A percentile compares a stretch with the other conserved stretches of the same genome.
phyloP scores from a whole-genome alignment of 2,113 vertebrate species.

The Fulmarus glacialis region DNA sequence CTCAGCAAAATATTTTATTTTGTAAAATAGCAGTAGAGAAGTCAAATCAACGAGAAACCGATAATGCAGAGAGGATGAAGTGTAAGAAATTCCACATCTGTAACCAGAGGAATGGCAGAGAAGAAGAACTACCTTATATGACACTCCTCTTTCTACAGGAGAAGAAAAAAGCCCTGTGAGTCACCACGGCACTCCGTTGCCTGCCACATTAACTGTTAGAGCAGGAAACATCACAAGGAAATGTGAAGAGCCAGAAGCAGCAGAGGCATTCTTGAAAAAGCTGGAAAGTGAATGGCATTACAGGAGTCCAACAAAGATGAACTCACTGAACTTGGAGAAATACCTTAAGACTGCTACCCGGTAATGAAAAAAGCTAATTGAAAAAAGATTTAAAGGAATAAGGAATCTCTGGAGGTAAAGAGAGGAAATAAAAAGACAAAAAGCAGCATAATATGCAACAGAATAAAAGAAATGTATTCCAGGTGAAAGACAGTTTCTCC shows the following conservation, averaged over 20 bases:
- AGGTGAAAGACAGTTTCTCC: background rate
- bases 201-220: background rate
- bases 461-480: background rate
- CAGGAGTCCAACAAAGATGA: background rate
- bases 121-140: background rate
- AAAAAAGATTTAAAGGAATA: background rate
- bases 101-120: background rate
- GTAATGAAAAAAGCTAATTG: background rate
- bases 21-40: background rate
- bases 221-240: background rate
- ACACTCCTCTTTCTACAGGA: background rate
- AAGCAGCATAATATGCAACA: background rate
- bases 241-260: background rate
- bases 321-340: background rate
- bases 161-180: background rate
- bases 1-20: background rate
- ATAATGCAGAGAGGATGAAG: background rate
- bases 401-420: background rate
- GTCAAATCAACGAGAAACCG: background rate
- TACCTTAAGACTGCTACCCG: background rate
- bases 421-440: background rate
- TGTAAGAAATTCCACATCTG: background rate
- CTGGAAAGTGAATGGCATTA: background rate
- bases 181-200: background rate
- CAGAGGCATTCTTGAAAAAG: background rate